Base-by-base conservation (phyloP, 2,888 invertebrate genomes). In the Phortica magna region DNA sequence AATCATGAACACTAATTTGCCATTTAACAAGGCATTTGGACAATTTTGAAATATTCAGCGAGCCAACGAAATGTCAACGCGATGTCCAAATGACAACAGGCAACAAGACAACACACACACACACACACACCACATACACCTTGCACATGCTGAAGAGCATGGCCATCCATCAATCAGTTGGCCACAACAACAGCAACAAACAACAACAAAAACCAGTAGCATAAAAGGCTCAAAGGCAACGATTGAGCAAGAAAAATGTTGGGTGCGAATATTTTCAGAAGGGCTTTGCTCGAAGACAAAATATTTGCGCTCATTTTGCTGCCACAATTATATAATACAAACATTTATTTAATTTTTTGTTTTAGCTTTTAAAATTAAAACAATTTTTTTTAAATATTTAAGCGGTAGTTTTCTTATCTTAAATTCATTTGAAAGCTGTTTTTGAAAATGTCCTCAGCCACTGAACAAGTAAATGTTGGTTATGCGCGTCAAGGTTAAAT, bases 11-110 rank as follows among this genome's bases (percentile, higher is more conserved):
- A 90, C 90, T 90, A 90, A 90, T 90, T 90, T 90, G 90, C 90
- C 90, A 90, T 90, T 90, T 89, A 90, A 90, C 89, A 90, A 88
- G 90, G 91, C 86, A 90, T 90, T 90, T 90, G 90, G 90, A 90
- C 91, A 90, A 90, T 90, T 90, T 87, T 87, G 90, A 88, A 89
- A 90, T 90, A 87, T 85, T 88, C 83, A 79, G 83, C 81, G 81
- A 81, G 81, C 80, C 83, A 82, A 80, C 77, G 78, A 87, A 85
- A 88, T 88, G 85, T 85, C 85, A 85, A 87, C 85, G 82, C 83
- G 70, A 53, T 70, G 70, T 70, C 53, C 53, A 70, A 70, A 70
- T 70, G 70, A 70, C 70, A 70, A 53, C 83, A 84, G 83, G 83
- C 85, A 64, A 41, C 59, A 73, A 78, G 77, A 77, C 83, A 82